A percentile compares a stretch with the other conserved stretches of the same genome.
These are phyloP conservation scores for Pungitius pungitius DNA, from an alignment of 2,113 vertebrate species.

Conservation along the genomic window DNA sequence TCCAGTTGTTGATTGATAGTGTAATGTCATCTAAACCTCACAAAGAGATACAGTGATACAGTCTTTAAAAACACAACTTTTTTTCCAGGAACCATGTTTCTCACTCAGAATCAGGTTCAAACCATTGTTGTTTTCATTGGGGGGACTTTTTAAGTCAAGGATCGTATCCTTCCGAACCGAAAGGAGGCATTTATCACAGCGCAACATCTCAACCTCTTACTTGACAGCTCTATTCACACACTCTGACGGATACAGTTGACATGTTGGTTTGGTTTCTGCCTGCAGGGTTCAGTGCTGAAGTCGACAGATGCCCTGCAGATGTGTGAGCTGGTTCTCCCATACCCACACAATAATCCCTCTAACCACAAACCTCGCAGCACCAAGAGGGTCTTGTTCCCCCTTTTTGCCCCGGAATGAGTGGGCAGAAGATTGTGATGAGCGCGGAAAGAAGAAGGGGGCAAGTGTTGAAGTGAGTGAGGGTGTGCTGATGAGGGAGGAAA, in stretches of 20 bases:
- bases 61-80: not conserved
- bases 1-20: not conserved
- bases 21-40: not conserved
- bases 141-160: not conserved
- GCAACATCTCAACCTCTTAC: not conserved
- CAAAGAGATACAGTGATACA: not conserved
- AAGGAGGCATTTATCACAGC: not conserved
- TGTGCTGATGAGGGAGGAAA: conserved; percentile 78
- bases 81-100: not conserved
- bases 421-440: conserved; percentile 69
- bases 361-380: conserved; percentile 31
- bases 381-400: not conserved
- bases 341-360: too few relatives aligned
- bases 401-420: conserved; percentile 61
- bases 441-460: conserved; percentile 34
- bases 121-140: not conserved
- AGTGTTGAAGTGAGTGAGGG: conserved; percentile 51
- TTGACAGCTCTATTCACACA: conserved; percentile 32
- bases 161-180: not conserved
- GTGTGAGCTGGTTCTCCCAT: conserved; percentile 39
- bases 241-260: not conserved
- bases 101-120: not conserved
- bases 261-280: conserved; percentile 43
- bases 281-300: conserved; percentile 19
- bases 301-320: conserved; percentile 25